These are phyloP conservation scores for Charanyca ferruginea DNA, from an alignment of 2,888 invertebrate genomes.

Conservation along the genomic window DNA sequence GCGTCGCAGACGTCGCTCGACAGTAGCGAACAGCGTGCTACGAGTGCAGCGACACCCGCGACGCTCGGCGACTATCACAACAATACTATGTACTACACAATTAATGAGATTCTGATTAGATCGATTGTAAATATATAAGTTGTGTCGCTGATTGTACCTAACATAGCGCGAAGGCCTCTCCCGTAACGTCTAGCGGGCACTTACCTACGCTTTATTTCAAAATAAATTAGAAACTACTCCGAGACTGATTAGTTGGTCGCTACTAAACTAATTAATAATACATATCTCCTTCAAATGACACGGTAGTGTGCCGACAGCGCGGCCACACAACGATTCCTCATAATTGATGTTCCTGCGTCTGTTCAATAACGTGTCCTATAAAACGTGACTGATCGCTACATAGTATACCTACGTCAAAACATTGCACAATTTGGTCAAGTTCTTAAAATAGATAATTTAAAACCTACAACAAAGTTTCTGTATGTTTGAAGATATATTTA, in stretches of 20 bases:
- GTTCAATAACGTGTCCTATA: neutral
- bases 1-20: no score
- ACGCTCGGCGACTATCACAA: neutral
- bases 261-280: slow-evolving; percentile 19
- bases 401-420: slow-evolving; percentile 26
- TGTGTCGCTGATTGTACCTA: neutral
- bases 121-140: neutral
- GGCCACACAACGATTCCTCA: neutral
- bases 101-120: slow-evolving; percentile 29
- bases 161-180: neutral
- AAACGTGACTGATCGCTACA: slow-evolving; percentile 6
- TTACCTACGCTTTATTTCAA: slow-evolving; percentile 8
- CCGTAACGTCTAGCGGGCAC: neutral
- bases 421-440: slow-evolving; percentile 41
- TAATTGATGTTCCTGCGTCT: neutral
- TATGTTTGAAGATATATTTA: slow-evolving; percentile 8
- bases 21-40: no score
- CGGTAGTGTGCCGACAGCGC: neutral
- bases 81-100: slow-evolving; percentile 17
- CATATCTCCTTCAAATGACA: slow-evolving; percentile 40
- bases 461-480: slow-evolving; percentile 2
- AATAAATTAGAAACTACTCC: slow-evolving; percentile 18
- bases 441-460: slow-evolving; percentile 18
- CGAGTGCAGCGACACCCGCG: no score
- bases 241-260: neutral